Evolutionary conservation across 2,113 vertebrate species (phyloP).

Genomic region (Pyrgilauda ruficollis): DNA sequence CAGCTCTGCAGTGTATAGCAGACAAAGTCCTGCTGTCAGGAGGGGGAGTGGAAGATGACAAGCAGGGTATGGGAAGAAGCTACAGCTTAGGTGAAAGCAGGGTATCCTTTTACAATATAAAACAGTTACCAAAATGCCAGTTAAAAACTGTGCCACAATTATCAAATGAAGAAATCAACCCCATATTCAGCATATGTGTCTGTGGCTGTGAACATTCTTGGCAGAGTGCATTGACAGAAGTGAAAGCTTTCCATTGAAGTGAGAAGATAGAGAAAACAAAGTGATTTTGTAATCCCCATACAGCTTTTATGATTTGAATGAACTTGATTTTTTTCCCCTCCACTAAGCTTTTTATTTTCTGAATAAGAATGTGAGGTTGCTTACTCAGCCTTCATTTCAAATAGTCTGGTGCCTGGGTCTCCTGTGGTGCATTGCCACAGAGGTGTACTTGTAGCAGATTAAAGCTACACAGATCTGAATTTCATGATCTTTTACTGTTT

Average conservation of each 20-base stretch:
- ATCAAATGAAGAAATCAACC: neutral
- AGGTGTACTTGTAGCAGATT: constrained; percentile 27
- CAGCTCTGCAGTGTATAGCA: neutral
- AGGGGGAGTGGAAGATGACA: neutral
- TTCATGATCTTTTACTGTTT: constrained; percentile 66
- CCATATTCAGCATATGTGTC: neutral
- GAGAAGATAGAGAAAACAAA: neutral
- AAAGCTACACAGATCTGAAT: constrained; percentile 48
- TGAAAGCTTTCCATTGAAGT: constrained; percentile 16
- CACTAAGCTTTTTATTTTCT: constrained; percentile 44
- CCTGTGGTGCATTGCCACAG: neutral
- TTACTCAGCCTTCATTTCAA: neutral
- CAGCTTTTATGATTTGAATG: constrained; percentile 55
- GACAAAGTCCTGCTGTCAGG: neutral
- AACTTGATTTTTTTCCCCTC: neutral
- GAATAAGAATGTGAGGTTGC: neutral
- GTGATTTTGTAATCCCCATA: constrained; percentile 20
- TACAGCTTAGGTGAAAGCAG: neutral
- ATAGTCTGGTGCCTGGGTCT: neutral
- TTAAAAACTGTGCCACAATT: neutral
- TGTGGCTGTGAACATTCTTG: neutral
- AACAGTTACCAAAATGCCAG: neutral
- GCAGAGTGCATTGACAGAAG: constrained; percentile 5
- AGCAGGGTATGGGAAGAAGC: neutral
- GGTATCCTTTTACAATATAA: neutral